These are phyloP conservation scores for Hoplodrina ambigua DNA, from an alignment of 2,888 invertebrate species.

Conservation along the genomic window DNA sequence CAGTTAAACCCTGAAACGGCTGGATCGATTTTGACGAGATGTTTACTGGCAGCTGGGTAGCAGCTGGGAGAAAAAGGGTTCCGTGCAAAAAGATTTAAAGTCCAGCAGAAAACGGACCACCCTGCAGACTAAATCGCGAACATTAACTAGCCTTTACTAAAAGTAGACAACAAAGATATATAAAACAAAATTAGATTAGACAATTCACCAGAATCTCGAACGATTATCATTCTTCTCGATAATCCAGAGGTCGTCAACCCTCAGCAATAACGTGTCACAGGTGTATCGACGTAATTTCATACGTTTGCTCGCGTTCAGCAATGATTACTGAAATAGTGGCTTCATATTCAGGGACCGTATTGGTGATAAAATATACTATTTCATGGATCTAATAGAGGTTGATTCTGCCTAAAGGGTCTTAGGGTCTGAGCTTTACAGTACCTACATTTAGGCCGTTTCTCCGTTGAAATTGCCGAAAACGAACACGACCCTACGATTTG, in stretches of 20 bases:
- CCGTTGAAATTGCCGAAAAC: constrained; percentile 1
- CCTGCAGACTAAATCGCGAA: too few species aligned
- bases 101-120: too few species aligned
- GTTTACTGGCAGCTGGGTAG: too few species aligned
- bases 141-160: neutral
- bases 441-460: neutral
- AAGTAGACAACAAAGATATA: constrained; percentile 36
- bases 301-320: constrained; percentile 31
- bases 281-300: constrained; percentile 50
- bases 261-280: constrained; percentile 42
- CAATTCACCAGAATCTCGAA: constrained; percentile 16
- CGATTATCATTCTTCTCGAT: constrained; percentile 39
- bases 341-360: constrained; percentile 43
- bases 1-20: too few species aligned
- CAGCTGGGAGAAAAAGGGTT: too few species aligned
- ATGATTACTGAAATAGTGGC: constrained; percentile 48
- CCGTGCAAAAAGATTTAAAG: too few species aligned
- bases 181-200: constrained; percentile 23
- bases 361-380: constrained; percentile 41
- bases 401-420: constrained; percentile 13
- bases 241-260: constrained; percentile 40
- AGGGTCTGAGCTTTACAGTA: neutral
- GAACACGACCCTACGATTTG: constrained; percentile 1
- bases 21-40: too few species aligned
- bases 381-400: constrained; percentile 33